Evolutionary conservation across 2,797 vertebrate genomes (phyloP).

Genomic region (Myripristis murdjan): DNA sequence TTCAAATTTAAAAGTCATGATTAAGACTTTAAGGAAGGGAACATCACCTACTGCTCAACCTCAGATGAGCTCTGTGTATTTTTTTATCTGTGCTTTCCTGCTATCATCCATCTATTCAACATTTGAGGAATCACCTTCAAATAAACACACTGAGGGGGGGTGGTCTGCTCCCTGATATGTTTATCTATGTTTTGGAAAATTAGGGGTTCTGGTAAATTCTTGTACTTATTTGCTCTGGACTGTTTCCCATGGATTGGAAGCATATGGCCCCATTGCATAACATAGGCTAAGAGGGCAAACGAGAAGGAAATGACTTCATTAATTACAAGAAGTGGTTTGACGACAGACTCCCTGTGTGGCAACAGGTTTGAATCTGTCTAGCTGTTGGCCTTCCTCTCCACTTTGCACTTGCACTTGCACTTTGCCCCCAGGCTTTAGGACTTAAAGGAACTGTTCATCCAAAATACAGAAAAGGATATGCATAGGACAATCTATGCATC

Average conservation of each 20-base stretch:
- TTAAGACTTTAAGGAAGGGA: slow-evolving; percentile 27
- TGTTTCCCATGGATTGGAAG: slow-evolving; percentile 60
- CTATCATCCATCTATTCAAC: slow-evolving; percentile 36
- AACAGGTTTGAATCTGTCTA: slow-evolving; percentile 38
- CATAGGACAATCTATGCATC: too few species aligned
- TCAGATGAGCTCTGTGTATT: slow-evolving; percentile 15
- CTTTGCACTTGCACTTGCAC: slow-evolving; percentile 67
- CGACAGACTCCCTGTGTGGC: slow-evolving; percentile 35
- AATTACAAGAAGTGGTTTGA: slow-evolving; percentile 53
- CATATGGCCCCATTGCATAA: slow-evolving; percentile 75
- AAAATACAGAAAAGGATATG: too few species aligned
- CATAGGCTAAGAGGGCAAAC: slow-evolving; percentile 47
- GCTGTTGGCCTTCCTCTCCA: slow-evolving; percentile 26
- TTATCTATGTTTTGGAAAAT: slow-evolving; percentile 63
- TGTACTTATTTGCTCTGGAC: slow-evolving; percentile 37
- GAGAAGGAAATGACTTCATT: slow-evolving; percentile 45
- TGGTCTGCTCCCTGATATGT: slow-evolving; percentile 38
- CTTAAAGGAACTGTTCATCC: too few species aligned
- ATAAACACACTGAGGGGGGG: slow-evolving; percentile 52
- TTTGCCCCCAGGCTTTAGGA: too few species aligned
- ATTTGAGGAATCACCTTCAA: slow-evolving; percentile 48
- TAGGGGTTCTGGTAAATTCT: slow-evolving; percentile 55
- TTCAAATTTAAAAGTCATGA: slow-evolving; percentile 20
- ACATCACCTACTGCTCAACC: too few species aligned
- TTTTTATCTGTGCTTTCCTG: neutral